phyloP scores from a whole-genome alignment of 1,140 invertebrate species.

The Diprion similis region DNA sequence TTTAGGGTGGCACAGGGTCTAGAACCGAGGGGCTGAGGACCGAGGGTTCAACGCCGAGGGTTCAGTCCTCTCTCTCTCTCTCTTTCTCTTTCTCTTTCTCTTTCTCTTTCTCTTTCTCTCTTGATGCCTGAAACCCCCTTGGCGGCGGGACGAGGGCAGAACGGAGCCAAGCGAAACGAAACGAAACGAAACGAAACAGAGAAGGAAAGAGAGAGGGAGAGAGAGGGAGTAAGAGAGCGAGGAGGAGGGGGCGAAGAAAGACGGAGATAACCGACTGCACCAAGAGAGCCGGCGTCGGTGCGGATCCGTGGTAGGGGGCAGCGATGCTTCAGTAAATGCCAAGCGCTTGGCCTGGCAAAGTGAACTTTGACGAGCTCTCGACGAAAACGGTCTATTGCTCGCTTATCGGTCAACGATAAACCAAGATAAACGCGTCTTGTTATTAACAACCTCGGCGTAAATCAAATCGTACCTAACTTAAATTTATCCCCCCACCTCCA shows the following conservation, averaged over 20 bases:
- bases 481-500: background rate
- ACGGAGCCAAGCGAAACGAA: slow-evolving; percentile 8
- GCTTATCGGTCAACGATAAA: slow-evolving; percentile 17
- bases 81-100: background rate
- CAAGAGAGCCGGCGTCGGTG: slow-evolving; percentile 16
- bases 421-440: background rate
- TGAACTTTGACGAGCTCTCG: slow-evolving; percentile 28
- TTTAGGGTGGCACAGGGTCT: background rate
- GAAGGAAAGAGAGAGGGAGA: slow-evolving; percentile 22
- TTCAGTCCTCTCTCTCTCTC: background rate
- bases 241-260: slow-evolving; percentile 6
- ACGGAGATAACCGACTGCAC: slow-evolving; percentile 32
- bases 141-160: slow-evolving; percentile 6
- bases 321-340: slow-evolving; percentile 44
- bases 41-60: background rate
- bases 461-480: slow-evolving; percentile 12
- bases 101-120: background rate
- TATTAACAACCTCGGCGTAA: background rate
- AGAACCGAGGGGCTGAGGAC: background rate
- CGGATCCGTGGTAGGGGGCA: slow-evolving; percentile 19
- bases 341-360: slow-evolving; percentile 37
- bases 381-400: background rate
- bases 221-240: background rate
- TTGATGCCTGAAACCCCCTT: background rate
- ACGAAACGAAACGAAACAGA: too few species aligned